Evolutionary conservation across 2,797 vertebrate species (phyloP).

Genomic region (Crenuchus spilurus): DNA sequence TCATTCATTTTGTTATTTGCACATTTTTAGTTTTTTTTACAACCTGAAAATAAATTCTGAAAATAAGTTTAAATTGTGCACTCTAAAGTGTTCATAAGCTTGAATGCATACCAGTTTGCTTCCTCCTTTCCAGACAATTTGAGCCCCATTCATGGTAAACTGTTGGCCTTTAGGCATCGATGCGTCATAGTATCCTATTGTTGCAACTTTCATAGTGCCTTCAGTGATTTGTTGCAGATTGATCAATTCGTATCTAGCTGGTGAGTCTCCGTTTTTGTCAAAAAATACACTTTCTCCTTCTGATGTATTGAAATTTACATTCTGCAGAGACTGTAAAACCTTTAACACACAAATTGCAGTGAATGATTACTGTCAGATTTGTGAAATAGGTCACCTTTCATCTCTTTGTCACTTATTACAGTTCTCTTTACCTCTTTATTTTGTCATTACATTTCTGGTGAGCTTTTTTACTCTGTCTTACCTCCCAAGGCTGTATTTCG

Average conservation of each 20-base stretch:
- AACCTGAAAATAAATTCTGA: no score
- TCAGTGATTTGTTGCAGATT: slow-evolving; percentile 73
- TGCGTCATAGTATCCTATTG: slow-evolving; percentile 76
- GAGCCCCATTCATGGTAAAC: slow-evolving; percentile 69
- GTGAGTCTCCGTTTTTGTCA: slow-evolving; percentile 77
- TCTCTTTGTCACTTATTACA: no score
- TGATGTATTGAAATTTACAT: slow-evolving; percentile 74
- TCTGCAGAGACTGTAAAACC: slow-evolving; percentile 73
- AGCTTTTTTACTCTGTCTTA: slow-evolving; percentile 50
- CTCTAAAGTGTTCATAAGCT: no score
- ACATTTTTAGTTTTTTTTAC: no score
- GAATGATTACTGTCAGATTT: slow-evolving; percentile 15
- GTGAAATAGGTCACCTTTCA: no score
- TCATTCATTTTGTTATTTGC: no score
- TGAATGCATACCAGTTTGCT: slow-evolving; percentile 58
- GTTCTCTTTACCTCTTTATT: no score
- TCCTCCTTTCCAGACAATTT: slow-evolving; percentile 68
- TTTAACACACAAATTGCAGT: slow-evolving; percentile 45
- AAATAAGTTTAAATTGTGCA: no score
- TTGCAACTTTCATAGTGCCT: slow-evolving; percentile 66
- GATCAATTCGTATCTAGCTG: slow-evolving; percentile 81
- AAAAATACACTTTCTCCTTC: slow-evolving; percentile 76
- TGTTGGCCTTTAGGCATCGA: slow-evolving; percentile 68
- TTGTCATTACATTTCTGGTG: not conserved
- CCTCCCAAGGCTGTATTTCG: slow-evolving; percentile 81